Percentiles rank a stretch among this genome's conserved stretches.
phyloP scores from a whole-genome alignment of 2,113 vertebrate genomes.

The Fregata magnificens region DNA sequence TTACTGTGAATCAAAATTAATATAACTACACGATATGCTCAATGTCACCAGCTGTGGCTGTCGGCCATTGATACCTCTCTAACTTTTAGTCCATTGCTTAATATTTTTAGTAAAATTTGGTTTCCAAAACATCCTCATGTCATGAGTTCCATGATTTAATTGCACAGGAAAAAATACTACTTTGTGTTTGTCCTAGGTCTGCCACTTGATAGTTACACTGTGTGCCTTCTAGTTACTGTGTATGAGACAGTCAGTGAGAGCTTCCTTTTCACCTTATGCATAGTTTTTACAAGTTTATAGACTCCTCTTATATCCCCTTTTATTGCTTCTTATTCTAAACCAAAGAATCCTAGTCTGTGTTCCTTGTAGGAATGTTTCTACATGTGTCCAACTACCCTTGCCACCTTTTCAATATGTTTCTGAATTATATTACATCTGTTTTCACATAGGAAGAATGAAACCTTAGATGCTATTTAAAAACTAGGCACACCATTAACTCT shows the following conservation, averaged over 20 bases:
- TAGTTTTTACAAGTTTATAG: neutral
- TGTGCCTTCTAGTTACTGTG: neutral
- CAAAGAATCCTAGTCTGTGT: neutral
- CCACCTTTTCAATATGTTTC: neutral
- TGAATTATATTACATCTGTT: neutral
- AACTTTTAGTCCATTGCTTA: neutral
- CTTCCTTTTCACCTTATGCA: neutral
- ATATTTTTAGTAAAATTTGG: fast-evolving
- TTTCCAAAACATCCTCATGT: neutral
- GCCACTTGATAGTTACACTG: neutral
- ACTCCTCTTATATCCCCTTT: neutral
- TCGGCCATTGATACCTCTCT: neutral
- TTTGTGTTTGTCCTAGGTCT: neutral
- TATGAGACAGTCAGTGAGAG: neutral
- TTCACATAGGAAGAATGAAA: neutral
- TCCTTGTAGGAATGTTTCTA: neutral
- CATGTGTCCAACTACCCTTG: neutral
- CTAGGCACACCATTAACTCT: neutral
- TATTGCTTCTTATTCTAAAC: neutral
- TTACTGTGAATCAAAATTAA: neutral
- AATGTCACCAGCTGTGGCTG: neutral
- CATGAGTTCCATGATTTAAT: neutral
- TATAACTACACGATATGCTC: neutral
- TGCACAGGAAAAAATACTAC: neutral
- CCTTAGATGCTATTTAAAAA: neutral